Evolutionary conservation across 2,888 invertebrate genomes (phyloP), one percentile per base, ranked within the genome.

Genomic region (Scaptomyza caliginosa): DNA sequence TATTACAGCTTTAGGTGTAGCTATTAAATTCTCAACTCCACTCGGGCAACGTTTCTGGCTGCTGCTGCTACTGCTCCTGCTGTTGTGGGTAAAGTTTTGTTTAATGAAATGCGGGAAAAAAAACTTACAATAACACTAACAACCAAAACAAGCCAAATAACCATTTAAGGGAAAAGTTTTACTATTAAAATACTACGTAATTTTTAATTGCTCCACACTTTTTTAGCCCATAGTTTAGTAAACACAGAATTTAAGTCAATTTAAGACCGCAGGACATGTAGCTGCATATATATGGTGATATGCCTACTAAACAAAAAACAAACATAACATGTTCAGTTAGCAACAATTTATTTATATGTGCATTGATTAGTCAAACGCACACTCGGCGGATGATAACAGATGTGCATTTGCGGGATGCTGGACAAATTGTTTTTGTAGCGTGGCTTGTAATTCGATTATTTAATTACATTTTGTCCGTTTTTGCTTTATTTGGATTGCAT

Each of bases 171-270:
- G 57, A 66, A 81, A 81, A 81, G 84, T 81, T 81, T 81, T 83
- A 73, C 88, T 76, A 81, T 81, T 81, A 81, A 81, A 81, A 88
- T 88, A 80, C 86, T 88, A 88, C 88, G 84, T 88, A 81, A 86
- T 86, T 81, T 81, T 81, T 75, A 75, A 88, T 81, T 76, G 76
- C 77, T 57, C 16, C 48, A 24, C 48, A 63, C 30, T 16, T 8
- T 34, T 85, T 77, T 73, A 57, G 43, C 49, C 30, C 36, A 28
- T 13, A 17, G 23, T 68, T 67, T 66, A 66, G 66, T 59, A 55
- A 60, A 66, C 40, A 49, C 21, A 13, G 23, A 60, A 67, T 69
- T 69, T 55, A 36, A 58, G 77, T 34, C 59, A 55, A 77, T 73
- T 77, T 57, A 72, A 60, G 56, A 54, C 34, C 40, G 40, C 68